Base-by-base conservation (phyloP, 2,113 vertebrate species). In the Illadopsis cleaveri region DNA sequence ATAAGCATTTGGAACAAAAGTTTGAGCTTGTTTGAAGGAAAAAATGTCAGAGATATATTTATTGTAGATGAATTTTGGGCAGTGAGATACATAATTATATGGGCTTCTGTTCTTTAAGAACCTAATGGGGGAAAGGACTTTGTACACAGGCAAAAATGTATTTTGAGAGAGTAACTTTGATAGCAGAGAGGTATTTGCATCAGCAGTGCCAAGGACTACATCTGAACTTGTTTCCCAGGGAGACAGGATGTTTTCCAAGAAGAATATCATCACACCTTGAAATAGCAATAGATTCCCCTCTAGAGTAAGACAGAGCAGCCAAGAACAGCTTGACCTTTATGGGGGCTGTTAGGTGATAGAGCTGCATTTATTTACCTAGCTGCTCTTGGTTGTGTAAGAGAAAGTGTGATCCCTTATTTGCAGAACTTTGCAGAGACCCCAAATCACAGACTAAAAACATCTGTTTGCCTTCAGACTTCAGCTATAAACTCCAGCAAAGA, bases 191-290 rank as follows among this genome's bases (percentile, higher is more conserved):
- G 60, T 80, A 66, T 96, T 95, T 85, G 50, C 86, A 96, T 91
- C 88, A 89, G 54, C 70, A 58, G 14, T 80, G 38, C 81, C 76
- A 89, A 95, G 90, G 66, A 81, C 80, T 94, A 69, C 79, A 66
- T 93, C 65, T 90, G 77, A 93, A 95, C 56, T 76, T 93, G 90
- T 90, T 94, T 95, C 96, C 90, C 66, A 78, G 70, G 93, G 95
- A 97, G 78, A 95, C 79, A 75, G 83, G 50, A 91, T 68, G 62
- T 93, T 79, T 97, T 95, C 72, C 78, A 77, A 92, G 83, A 95
- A 87, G 72, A 88, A 78, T 71, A 79, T 86, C 91, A 89, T 93
- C 91, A 92, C 90, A 96, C 93, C 89, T 94, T 93, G 94, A 93
- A 95, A 97, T 40, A 96, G 77, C 70, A 92, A 79, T 85, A 96